Evolutionary conservation across 2,888 invertebrate species (phyloP).

Genomic region (Drosophila birchii): DNA sequence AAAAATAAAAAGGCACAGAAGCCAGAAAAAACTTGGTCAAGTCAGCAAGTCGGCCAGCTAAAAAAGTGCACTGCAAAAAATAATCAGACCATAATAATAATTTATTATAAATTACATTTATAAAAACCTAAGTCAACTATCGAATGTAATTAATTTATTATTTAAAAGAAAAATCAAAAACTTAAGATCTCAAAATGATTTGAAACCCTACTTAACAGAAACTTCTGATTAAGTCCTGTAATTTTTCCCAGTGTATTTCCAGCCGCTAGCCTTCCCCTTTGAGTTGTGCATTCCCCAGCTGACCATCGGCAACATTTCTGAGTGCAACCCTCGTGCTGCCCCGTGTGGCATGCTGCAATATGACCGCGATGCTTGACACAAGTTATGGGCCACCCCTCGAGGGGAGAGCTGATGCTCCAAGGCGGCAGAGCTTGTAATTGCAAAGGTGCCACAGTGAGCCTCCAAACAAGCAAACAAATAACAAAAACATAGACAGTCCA

Average conservation of each 20-base stretch:
- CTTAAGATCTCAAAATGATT: too few species aligned
- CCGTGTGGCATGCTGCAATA: slow-evolving; percentile 44
- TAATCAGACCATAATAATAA: background rate
- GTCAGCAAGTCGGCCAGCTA: slow-evolving; percentile 52
- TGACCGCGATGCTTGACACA: slow-evolving; percentile 42
- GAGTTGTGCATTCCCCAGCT: slow-evolving; percentile 43
- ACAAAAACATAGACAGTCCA: background rate
- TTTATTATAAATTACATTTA: too few species aligned
- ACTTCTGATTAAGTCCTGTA: too few species aligned
- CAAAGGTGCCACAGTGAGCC: slow-evolving; percentile 15
- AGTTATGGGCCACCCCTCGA: slow-evolving; percentile 35
- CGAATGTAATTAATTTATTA: too few species aligned
- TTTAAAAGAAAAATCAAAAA: too few species aligned
- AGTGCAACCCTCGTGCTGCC: slow-evolving; percentile 27
- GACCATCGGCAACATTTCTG: slow-evolving; percentile 48
- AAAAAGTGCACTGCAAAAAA: slow-evolving; percentile 16
- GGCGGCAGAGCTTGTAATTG: slow-evolving; percentile 23
- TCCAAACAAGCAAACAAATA: background rate
- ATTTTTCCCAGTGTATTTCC: slow-evolving; percentile 10
- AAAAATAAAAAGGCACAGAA: slow-evolving; percentile 1
- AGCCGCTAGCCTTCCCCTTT: background rate
- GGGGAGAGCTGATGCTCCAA: background rate
- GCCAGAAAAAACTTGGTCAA: slow-evolving; percentile 49
- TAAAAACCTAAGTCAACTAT: too few species aligned
- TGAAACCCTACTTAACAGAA: too few species aligned